phyloP scores from a whole-genome alignment of 2,797 vertebrate genomes.

The Argyrosomus regius region DNA sequence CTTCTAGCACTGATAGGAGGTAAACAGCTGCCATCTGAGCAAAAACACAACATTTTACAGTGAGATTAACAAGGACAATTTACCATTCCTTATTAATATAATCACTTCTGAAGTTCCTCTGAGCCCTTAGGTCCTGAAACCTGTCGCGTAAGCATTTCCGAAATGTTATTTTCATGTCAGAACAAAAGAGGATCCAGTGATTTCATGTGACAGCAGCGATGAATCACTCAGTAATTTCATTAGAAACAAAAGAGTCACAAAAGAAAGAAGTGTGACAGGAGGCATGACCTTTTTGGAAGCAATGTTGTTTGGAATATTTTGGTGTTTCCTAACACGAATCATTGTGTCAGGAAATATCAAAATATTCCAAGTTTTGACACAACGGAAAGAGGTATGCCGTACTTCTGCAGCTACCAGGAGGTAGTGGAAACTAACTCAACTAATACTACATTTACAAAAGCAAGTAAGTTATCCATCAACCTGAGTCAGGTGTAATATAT shows the following conservation, averaged over 20 bases:
- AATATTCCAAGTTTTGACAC: too few species aligned
- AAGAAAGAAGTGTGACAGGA: not conserved
- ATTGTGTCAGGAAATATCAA: too few species aligned
- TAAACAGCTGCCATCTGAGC: not conserved
- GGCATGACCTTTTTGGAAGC: too few species aligned
- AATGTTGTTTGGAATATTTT: too few species aligned
- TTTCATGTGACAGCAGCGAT: not conserved
- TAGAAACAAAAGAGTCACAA: not conserved
- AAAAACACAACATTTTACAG: not conserved
- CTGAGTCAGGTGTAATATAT: not conserved
- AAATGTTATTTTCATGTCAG: not conserved
- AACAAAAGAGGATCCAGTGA: not conserved
- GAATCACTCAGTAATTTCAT: not conserved
- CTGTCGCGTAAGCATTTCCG: not conserved
- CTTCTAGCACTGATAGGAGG: not conserved
- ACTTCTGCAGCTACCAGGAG: too few species aligned
- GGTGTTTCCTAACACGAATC: not conserved
- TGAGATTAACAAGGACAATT: not conserved
- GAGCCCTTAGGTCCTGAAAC: not conserved
- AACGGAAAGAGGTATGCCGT: too few species aligned
- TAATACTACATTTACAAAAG: not conserved
- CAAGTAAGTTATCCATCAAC: too few species aligned
- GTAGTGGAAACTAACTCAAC: not conserved
- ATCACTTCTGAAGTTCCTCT: not conserved
- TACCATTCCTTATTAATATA: not conserved